Evolutionary conservation across 2,797 vertebrate genomes (phyloP).

Genomic region (Holocentrus rufus): DNA sequence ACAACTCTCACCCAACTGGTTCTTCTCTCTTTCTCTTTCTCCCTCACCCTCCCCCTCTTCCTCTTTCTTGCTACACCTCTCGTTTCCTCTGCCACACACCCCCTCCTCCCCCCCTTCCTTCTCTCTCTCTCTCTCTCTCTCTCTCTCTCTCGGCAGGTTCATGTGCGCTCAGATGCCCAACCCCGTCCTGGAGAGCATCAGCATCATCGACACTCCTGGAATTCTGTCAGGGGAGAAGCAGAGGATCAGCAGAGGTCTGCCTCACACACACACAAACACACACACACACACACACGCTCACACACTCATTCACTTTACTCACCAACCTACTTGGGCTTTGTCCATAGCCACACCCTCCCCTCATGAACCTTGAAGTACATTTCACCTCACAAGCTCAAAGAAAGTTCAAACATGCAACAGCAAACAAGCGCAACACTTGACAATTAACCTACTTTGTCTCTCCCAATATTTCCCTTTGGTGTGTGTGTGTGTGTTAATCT

Average conservation of each 20-base stretch:
- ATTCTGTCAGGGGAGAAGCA: slow-evolving; percentile 89
- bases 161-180: slow-evolving; percentile 96
- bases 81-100: neutral
- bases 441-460: neutral
- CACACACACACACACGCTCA: slow-evolving; percentile 9
- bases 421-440: no score
- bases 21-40: slow-evolving; percentile 19
- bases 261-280: slow-evolving; percentile 12
- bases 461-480: no score
- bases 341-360: slow-evolving; percentile 19
- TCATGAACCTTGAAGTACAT: neutral
- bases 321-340: neutral
- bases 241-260: slow-evolving; percentile 85
- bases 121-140: slow-evolving; percentile 5
- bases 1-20: slow-evolving; percentile 60
- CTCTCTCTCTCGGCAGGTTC: slow-evolving; percentile 81
- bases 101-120: neutral
- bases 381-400: slow-evolving; percentile 33
- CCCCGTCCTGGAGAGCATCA: slow-evolving; percentile 93
- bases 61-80: neutral
- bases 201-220: slow-evolving; percentile 94
- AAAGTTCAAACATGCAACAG: slow-evolving; percentile 47
- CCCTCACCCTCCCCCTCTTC: neutral
- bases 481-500: no score
- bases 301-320: neutral